phyloP scores from a whole-genome alignment of 2,797 vertebrate species.

The Rhynchotus rufescens region DNA sequence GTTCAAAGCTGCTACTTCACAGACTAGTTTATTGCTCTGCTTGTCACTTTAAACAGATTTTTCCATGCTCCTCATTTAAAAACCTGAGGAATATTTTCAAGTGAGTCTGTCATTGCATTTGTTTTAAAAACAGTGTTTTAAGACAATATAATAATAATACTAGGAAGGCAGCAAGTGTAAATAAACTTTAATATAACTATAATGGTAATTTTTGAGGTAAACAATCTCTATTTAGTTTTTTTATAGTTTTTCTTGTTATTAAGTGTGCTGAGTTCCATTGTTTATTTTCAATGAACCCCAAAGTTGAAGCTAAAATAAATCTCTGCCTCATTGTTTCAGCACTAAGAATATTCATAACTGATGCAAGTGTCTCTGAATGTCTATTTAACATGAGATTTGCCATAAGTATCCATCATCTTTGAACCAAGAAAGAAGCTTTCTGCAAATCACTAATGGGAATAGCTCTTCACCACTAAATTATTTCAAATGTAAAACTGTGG shows the following conservation, averaged over 20 bases:
- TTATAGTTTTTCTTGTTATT: neutral
- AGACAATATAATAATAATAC: neutral
- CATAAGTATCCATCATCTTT: neutral
- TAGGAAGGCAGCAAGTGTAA: neutral
- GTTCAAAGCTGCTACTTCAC: neutral
- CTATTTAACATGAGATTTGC: neutral
- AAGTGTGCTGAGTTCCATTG: neutral
- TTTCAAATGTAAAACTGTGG: neutral
- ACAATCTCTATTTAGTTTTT: neutral
- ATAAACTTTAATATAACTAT: neutral
- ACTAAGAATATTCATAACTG: neutral
- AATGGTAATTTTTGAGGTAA: neutral
- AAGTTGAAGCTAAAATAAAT: neutral
- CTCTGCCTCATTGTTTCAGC: neutral
- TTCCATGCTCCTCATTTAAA: neutral
- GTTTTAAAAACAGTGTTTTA: neutral
- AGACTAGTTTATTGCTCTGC: neutral
- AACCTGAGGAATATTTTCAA: conserved; percentile 1
- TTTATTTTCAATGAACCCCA: neutral
- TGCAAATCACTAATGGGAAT: neutral
- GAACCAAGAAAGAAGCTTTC: neutral
- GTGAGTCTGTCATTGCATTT: neutral
- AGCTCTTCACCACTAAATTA: neutral
- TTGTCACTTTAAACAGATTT: neutral
- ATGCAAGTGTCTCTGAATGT: neutral